These are phyloP conservation scores for Mobula hypostoma DNA, from an alignment of 2,113 vertebrate genomes.

Conservation along the genomic window DNA sequence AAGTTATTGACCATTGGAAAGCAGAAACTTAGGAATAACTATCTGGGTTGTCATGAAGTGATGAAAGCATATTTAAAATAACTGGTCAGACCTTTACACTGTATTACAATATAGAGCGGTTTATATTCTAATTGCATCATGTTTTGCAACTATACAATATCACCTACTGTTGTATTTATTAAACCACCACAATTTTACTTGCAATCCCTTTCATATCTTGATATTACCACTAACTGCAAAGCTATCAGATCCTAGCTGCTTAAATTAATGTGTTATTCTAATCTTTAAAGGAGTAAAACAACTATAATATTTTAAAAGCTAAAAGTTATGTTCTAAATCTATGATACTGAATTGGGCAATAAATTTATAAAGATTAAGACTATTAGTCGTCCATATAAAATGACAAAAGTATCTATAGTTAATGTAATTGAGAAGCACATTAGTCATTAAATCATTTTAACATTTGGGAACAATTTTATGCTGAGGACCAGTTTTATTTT, in stretches of 20 bases:
- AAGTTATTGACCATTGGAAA: slow-evolving; percentile 23
- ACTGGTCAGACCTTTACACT: not conserved
- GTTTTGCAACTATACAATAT: not conserved
- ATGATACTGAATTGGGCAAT: not conserved
- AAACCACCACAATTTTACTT: not conserved
- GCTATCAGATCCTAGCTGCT: not conserved
- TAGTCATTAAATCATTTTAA: slow-evolving; percentile 23
- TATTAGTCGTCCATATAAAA: not conserved
- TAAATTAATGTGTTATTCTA: not conserved
- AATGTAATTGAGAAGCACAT: not conserved
- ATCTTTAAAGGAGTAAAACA: not conserved
- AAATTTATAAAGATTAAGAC: not conserved
- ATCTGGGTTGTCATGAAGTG: slow-evolving; percentile 11
- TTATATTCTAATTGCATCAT: not conserved
- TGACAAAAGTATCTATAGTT: not conserved
- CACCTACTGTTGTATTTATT: not conserved
- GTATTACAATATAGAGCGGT: not conserved
- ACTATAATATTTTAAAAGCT: not conserved
- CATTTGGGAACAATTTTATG: slow-evolving; percentile 13
- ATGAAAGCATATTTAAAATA: slow-evolving; percentile 3
- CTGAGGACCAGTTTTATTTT: not conserved
- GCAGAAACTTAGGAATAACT: not conserved
- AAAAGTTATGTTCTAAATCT: not conserved
- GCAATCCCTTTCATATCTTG: not conserved
- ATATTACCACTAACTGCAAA: not conserved